These are phyloP conservation scores for Lithobius niger DNA, from an alignment of 1,140 invertebrate genomes.

Conservation along the genomic window DNA sequence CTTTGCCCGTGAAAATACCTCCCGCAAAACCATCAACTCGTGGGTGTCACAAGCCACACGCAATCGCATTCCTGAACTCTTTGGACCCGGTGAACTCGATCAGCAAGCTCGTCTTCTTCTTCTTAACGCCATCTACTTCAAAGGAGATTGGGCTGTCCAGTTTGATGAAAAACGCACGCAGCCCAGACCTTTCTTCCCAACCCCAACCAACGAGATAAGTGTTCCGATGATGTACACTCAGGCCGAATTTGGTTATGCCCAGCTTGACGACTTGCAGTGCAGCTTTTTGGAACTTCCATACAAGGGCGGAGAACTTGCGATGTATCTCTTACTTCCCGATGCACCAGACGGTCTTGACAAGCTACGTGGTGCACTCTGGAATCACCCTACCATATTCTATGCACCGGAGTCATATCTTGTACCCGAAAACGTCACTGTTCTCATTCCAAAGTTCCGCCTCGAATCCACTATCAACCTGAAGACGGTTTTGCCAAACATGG, in stretches of 20 bases:
- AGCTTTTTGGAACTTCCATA: slow-evolving; percentile 59
- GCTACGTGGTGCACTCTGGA: slow-evolving; percentile 18
- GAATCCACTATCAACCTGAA: slow-evolving; percentile 49
- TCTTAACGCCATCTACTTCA: slow-evolving; percentile 75
- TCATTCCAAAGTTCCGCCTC: slow-evolving; percentile 61
- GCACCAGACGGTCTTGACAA: slow-evolving; percentile 23
- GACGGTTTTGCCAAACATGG: slow-evolving; percentile 45
- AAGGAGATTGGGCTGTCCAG: slow-evolving; percentile 57
- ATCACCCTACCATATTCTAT: background rate
- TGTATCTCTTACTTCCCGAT: slow-evolving; percentile 56
- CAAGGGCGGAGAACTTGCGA: slow-evolving; percentile 43
- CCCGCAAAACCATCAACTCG: slow-evolving; percentile 50
- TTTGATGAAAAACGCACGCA: slow-evolving; percentile 47
- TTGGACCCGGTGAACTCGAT: slow-evolving; percentile 35
- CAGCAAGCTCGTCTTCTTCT: slow-evolving; percentile 47
- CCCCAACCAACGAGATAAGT: slow-evolving; percentile 44
- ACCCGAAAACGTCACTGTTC: slow-evolving; percentile 5
- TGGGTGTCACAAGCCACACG: slow-evolving; percentile 62
- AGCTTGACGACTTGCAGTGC: slow-evolving; percentile 39
- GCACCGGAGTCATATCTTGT: background rate
- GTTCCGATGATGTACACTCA: slow-evolving; percentile 73
- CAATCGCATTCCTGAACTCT: slow-evolving; percentile 51
- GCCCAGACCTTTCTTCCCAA: slow-evolving; percentile 50
- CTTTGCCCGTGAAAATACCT: slow-evolving; percentile 39
- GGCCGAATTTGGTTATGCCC: slow-evolving; percentile 56